A percentile compares a stretch with the other conserved stretches of the same genome.
Evolutionary conservation across 2,888 invertebrate genomes (phyloP).

Genomic region (Trilocha varians): DNA sequence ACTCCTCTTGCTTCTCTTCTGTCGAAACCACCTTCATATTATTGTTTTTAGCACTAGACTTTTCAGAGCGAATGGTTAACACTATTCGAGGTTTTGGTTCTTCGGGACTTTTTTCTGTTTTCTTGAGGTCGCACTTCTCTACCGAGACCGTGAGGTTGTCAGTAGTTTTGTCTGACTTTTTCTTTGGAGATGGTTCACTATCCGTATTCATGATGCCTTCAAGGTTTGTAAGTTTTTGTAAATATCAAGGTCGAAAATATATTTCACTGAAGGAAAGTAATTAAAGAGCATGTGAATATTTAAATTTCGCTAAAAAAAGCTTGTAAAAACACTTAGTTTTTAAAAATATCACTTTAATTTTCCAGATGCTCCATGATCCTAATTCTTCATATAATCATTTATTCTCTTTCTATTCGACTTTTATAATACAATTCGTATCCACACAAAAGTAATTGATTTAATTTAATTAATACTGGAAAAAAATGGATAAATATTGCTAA

Average conservation of each 20-base stretch:
- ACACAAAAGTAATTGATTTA: too few relatives aligned
- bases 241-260: constrained; percentile 17
- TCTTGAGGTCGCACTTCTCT: constrained; percentile 41
- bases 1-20: constrained; percentile 57
- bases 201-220: constrained; percentile 53
- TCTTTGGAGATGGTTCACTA: constrained; percentile 38
- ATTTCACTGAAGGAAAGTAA: neutral
- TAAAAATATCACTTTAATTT: too few relatives aligned
- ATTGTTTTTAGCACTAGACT: constrained; percentile 65
- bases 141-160: constrained; percentile 34
- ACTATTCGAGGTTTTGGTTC: constrained; percentile 75
- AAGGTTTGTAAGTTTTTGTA: constrained; percentile 37
- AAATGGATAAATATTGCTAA: too few relatives aligned
- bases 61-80: constrained; percentile 75
- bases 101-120: constrained; percentile 37
- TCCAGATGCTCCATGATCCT: too few relatives aligned
- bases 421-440: too few relatives aligned
- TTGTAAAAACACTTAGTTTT: too few relatives aligned
- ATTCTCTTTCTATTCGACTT: too few relatives aligned
- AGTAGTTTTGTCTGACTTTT: constrained; percentile 39
- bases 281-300: neutral
- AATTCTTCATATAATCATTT: too few relatives aligned
- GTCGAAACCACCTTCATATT: constrained; percentile 68
- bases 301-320: neutral
- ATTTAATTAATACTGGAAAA: too few relatives aligned